Percentiles rank a stretch among this genome's conserved stretches.
These are phyloP conservation scores for Neoitamus cyanurus DNA, from an alignment of 2,888 invertebrate species.

Conservation along the genomic window DNA sequence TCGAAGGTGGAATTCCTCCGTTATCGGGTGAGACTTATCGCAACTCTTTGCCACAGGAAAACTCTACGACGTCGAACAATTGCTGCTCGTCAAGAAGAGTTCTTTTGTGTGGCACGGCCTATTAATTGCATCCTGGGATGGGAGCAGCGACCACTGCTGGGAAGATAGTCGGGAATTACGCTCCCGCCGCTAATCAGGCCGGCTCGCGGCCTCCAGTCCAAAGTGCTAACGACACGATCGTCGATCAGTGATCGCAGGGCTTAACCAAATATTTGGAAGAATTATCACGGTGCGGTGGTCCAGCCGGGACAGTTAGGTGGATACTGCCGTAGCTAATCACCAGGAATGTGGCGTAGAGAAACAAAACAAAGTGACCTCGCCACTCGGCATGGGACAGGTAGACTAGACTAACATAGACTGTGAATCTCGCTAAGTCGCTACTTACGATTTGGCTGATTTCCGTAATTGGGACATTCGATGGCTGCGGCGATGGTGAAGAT, in stretches of 20 bases:
- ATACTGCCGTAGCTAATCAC: conserved; percentile 24
- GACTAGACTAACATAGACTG: no score
- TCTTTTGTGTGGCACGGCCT: background rate
- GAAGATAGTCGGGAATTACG: background rate
- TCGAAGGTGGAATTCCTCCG: background rate
- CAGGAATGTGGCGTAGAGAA: background rate
- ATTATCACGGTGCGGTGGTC: background rate
- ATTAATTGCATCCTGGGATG: background rate
- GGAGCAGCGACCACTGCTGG: background rate
- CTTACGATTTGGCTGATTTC: conserved; percentile 78
- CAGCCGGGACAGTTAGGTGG: background rate
- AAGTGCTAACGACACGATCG: background rate
- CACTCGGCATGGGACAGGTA: background rate
- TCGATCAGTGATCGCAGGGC: background rate
- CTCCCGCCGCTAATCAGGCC: background rate
- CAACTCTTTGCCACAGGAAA: background rate
- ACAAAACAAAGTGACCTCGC: background rate
- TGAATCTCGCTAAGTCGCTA: conserved; percentile 54
- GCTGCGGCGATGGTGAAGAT: conserved; percentile 65
- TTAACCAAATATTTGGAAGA: conserved; percentile 18
- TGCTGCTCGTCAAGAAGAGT: background rate
- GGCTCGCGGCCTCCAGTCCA: background rate
- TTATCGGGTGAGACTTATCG: background rate
- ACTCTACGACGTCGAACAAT: background rate
- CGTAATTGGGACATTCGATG: conserved; percentile 71